Evolutionary conservation across 2,113 vertebrate species (phyloP), one percentile per base, ranked within the genome.

Genomic region (Odocoileus hemionus): DNA sequence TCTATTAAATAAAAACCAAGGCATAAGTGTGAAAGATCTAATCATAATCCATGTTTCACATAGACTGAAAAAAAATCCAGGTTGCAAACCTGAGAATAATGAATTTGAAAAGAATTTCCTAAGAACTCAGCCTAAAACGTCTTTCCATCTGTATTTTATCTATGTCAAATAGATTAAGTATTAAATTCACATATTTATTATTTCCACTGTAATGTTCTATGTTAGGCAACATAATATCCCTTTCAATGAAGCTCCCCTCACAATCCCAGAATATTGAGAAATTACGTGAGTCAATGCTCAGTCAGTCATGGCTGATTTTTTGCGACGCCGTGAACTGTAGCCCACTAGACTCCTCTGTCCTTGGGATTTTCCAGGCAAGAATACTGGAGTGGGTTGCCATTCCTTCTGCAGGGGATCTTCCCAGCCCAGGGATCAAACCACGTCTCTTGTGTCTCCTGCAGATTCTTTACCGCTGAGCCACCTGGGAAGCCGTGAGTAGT

Each of bases 131-230:
- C n/a, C 33, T 76, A 70, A 80, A 88, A 84, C 87, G 3, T 15
- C 7, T 70, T 85, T 84, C 23, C 2, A 36, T 17, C 28, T 84
- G 33, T 26, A 89, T 57, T 36, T 54, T 67, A 86, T 58, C 57
- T 57, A 43, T 30, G 83, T 96, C 45, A 95, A 84, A 82, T 33
- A 30, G 5, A 80, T 82, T 88, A 92, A 47, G 5, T 39, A 28
- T 76, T 82, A 89, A 94, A 92, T 92, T 86, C 7, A 95, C 60
- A 79, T 92, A 52, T 78, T 83, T 86, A 58, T 86, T n/a, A 67
- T 83, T 94, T 45, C 86, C 8, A 67, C 7, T 89, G 11, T 67
- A 85, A 67, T 54, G 1, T 82, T 57, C 57, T 58, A 9, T 39
- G 19, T 43, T 70, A 93, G 50, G 6, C 30, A 43, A 76, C 33